A percentile compares a stretch with the other conserved stretches of the same genome.
Evolutionary conservation across 2,113 vertebrate genomes (phyloP).

Genomic region (Strix uralensis): DNA sequence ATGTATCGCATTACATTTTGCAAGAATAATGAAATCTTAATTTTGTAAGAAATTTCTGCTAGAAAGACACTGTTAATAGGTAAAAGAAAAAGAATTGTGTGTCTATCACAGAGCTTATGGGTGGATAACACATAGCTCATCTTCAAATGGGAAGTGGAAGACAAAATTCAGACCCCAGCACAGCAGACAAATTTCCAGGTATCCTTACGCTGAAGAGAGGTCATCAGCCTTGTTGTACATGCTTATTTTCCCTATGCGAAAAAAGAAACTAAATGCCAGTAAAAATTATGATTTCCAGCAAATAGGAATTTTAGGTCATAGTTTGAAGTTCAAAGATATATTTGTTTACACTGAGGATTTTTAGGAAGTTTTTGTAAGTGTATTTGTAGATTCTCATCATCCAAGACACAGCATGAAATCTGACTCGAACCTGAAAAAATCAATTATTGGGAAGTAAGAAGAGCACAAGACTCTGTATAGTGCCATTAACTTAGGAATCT

Average conservation of each 20-base stretch:
- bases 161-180: neutral
- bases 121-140: fast-evolving
- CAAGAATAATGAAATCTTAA: neutral
- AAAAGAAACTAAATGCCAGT: neutral
- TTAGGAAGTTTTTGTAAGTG: neutral
- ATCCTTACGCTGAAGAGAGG: neutral
- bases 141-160: neutral
- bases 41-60: neutral
- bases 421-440: neutral
- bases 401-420: neutral
- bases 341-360: neutral
- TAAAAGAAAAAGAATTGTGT: neutral
- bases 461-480: neutral
- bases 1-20: neutral
- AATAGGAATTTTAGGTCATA: neutral
- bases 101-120: neutral
- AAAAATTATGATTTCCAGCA: neutral
- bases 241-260: fast-evolving
- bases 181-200: neutral
- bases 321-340: neutral
- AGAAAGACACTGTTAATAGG: neutral
- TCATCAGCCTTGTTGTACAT: fast-evolving
- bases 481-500: neutral
- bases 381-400: neutral
- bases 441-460: neutral